Evolutionary conservation across 1,140 invertebrate species (phyloP).

Genomic region (Conus ventricosus): DNA sequence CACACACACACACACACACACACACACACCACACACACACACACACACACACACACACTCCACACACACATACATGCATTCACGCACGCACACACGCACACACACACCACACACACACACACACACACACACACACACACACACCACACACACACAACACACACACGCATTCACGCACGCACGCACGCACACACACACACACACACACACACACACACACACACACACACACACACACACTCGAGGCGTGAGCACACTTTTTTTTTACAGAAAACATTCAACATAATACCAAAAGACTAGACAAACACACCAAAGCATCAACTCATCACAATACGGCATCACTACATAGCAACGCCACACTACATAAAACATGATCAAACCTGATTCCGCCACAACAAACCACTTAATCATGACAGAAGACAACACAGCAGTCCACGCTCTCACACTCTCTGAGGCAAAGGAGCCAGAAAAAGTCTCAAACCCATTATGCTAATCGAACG

Average conservation of each 20-base stretch:
- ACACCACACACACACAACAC: neutral
- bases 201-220: neutral
- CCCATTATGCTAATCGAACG: neutral
- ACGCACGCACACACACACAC: neutral
- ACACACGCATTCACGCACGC: neutral
- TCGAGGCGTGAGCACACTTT: too few species aligned
- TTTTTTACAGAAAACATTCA: too few species aligned
- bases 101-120: neutral
- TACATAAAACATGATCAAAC: too few species aligned
- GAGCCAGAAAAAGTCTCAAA: neutral
- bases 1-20: conserved; percentile 7
- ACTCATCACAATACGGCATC: too few species aligned
- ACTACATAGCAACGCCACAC: too few species aligned
- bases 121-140: conserved; percentile 6
- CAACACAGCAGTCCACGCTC: too few species aligned
- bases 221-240: neutral
- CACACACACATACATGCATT: neutral
- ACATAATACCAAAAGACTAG: too few species aligned
- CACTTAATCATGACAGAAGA: too few species aligned
- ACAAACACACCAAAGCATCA: too few species aligned
- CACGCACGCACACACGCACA: too few species aligned
- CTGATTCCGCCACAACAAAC: too few species aligned
- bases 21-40: neutral
- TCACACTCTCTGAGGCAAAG: too few species aligned
- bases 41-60: neutral